Evolutionary conservation across 2,113 vertebrate species (phyloP).

Genomic region (Rhagologus leucostigma): DNA sequence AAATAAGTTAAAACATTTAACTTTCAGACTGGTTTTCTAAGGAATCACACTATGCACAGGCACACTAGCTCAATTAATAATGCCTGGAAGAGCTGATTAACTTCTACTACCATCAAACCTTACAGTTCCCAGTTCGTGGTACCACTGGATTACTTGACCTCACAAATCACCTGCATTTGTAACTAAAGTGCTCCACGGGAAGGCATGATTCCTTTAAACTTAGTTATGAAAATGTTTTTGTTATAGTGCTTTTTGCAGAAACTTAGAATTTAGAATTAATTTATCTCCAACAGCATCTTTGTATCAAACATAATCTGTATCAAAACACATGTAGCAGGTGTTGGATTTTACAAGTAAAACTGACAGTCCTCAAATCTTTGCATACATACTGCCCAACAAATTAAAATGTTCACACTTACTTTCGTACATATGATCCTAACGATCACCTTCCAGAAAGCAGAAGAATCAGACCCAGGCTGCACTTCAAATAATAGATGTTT

Average conservation of each 20-base stretch:
- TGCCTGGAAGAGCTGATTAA: not conserved
- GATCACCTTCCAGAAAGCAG: constrained; percentile 92
- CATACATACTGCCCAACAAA: not conserved
- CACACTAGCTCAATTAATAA: not conserved
- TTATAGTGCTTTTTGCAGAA: not conserved
- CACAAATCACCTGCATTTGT: not conserved
- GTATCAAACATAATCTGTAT: not conserved
- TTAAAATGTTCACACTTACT: constrained; percentile 69
- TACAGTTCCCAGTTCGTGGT: not conserved
- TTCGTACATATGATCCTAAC: constrained; percentile 95
- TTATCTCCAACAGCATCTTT: not conserved
- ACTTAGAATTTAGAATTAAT: not conserved
- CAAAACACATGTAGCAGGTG: not conserved
- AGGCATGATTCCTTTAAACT: not conserved
- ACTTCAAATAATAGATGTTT: constrained; percentile 97
- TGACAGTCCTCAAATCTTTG: not conserved
- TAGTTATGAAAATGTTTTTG: not conserved
- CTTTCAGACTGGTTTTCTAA: not conserved
- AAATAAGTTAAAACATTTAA: not conserved
- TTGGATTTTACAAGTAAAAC: not conserved
- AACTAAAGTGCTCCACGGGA: not conserved
- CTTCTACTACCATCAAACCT: not conserved
- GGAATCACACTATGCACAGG: not conserved
- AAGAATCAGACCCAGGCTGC: constrained; percentile 91
- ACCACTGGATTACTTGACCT: not conserved